These are phyloP conservation scores for Sycobia sp. DNA, from an alignment of 1,140 invertebrate genomes.

Conservation along the genomic window DNA sequence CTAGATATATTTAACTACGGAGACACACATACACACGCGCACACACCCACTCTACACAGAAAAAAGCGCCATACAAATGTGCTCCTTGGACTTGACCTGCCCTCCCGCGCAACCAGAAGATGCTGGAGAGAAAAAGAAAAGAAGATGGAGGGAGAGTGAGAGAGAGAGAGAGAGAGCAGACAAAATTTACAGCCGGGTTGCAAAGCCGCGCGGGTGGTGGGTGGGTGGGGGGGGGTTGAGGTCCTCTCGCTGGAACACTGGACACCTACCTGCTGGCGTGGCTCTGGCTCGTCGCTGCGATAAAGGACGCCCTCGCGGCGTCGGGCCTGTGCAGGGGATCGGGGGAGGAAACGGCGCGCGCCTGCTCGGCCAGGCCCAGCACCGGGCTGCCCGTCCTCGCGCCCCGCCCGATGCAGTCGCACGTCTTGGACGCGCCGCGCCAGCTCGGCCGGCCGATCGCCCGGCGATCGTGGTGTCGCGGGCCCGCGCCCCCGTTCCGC, in stretches of 20 bases:
- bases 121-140: not conserved
- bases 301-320: slow-evolving; percentile 54
- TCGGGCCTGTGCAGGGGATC: slow-evolving; percentile 62
- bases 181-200: not conserved
- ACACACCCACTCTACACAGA: too few relatives aligned
- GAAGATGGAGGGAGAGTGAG: not conserved
- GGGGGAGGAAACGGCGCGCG: slow-evolving; percentile 63
- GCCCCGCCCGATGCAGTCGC: slow-evolving; percentile 55
- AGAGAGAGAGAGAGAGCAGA: slow-evolving; percentile 29
- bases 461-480: slow-evolving; percentile 36
- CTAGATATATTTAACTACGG: too few relatives aligned
- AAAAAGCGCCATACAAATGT: too few relatives aligned
- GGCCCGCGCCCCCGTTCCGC: slow-evolving; percentile 47
- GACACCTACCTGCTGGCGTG: slow-evolving; percentile 60
- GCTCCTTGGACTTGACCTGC: too few relatives aligned
- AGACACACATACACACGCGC: too few relatives aligned
- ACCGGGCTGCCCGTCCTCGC: slow-evolving; percentile 51
- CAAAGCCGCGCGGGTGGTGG: not conserved
- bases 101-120: too few relatives aligned
- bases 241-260: not conserved
- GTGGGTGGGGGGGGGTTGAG: not conserved
- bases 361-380: slow-evolving; percentile 52
- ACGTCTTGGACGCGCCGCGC: slow-evolving; percentile 56
- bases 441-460: slow-evolving; percentile 47
- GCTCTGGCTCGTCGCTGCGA: slow-evolving; percentile 46